A percentile compares a stretch with the other conserved stretches of the same genome.
phyloP scores from a whole-genome alignment of 2,888 invertebrate genomes.

The Lordiphosa fenestrarum region DNA sequence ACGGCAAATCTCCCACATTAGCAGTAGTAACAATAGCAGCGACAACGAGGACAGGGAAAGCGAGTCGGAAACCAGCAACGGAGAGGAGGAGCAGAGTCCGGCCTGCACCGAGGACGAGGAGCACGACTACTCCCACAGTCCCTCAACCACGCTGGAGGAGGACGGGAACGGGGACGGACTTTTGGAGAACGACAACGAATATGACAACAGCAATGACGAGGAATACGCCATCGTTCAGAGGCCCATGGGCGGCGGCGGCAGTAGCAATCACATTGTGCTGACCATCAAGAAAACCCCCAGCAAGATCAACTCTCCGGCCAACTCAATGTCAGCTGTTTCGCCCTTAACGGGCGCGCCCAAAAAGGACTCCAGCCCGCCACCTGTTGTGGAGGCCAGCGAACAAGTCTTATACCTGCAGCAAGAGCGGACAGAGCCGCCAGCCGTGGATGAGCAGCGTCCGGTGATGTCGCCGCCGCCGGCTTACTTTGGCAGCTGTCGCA shows the following conservation, averaged over 20 bases:
- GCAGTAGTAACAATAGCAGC: slow-evolving; percentile 46
- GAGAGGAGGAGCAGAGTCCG: not conserved
- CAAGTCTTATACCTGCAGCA: too few relatives aligned
- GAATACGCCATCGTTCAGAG: slow-evolving; percentile 70
- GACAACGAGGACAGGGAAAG: slow-evolving; percentile 24
- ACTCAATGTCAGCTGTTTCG: slow-evolving; percentile 50
- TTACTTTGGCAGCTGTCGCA: slow-evolving; percentile 18
- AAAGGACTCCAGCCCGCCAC: too few relatives aligned
- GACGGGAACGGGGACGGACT: slow-evolving; percentile 31
- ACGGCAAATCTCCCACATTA: slow-evolving; percentile 37
- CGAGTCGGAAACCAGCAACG: too few relatives aligned
- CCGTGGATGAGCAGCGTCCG: not conserved
- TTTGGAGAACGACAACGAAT: slow-evolving; percentile 43
- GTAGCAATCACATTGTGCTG: slow-evolving; percentile 75
- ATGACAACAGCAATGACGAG: slow-evolving; percentile 55
- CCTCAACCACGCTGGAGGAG: slow-evolving; percentile 1
- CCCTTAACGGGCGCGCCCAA: slow-evolving; percentile 18
- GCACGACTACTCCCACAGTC: not conserved
- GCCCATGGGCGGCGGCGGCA: slow-evolving; percentile 23
- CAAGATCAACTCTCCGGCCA: slow-evolving; percentile 69
- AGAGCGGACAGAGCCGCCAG: not conserved
- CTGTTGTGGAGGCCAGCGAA: too few relatives aligned
- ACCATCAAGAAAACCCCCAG: slow-evolving; percentile 78
- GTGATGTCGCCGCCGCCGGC: not conserved
- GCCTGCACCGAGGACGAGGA: slow-evolving; percentile 10